These are phyloP conservation scores for Heteronetta atricapilla DNA, from an alignment of 2,113 vertebrate genomes.

Conservation along the genomic window DNA sequence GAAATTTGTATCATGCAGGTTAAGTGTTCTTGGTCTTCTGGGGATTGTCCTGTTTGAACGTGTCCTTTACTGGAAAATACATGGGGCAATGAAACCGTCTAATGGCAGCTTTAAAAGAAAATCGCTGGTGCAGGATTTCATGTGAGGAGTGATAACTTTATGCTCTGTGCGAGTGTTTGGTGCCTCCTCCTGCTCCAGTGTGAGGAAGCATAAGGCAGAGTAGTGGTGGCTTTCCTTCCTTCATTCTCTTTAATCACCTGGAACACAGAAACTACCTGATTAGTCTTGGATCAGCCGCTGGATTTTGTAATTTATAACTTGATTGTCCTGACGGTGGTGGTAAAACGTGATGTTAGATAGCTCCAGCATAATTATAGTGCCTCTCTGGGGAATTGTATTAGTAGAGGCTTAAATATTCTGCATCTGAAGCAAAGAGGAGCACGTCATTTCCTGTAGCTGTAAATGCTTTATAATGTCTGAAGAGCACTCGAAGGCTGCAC, in stretches of 20 bases:
- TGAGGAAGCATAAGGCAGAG: background rate
- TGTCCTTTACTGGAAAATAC: background rate
- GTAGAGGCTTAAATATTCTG: background rate
- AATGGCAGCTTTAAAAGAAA: background rate
- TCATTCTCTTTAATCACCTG: background rate
- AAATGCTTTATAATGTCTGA: background rate
- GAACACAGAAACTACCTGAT: background rate
- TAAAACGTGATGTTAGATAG: background rate
- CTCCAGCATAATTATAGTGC: background rate
- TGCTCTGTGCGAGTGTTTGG: rapidly evolving
- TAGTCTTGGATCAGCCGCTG: background rate
- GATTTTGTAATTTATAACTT: background rate
- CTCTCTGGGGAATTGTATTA: background rate
- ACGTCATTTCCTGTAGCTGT: rapidly evolving
- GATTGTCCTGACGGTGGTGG: background rate
- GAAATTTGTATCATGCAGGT: background rate
- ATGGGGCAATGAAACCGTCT: background rate
- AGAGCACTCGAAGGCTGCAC: background rate
- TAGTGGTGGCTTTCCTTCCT: background rate
- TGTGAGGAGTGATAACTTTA: rapidly evolving
- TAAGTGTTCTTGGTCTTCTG: background rate
- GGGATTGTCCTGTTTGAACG: background rate
- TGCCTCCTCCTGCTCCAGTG: background rate
- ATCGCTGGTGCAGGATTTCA: background rate
- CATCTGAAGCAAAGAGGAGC: background rate